phyloP scores from a whole-genome alignment of 2,888 invertebrate genomes.

The Polydesmus complanatus region DNA sequence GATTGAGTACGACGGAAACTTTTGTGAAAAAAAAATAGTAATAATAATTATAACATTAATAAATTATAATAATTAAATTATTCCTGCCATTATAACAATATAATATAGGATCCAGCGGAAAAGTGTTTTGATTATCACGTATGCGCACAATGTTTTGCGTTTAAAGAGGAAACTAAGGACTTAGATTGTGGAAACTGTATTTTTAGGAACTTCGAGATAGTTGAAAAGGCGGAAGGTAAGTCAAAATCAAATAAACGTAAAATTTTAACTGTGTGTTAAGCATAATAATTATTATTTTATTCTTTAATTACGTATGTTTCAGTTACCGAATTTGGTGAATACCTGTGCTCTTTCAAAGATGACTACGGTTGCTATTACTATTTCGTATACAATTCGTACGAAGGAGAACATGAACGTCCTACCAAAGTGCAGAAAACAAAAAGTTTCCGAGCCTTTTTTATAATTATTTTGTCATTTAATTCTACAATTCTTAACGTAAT shows the following conservation, averaged over 20 bases:
- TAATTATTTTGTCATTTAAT: not conserved
- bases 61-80: not conserved
- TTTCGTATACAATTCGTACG: not conserved
- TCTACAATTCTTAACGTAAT: not conserved
- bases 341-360: not conserved
- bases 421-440: too few relatives aligned
- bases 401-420: not conserved
- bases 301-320: too few relatives aligned
- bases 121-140: not conserved
- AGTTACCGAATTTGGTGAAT: too few relatives aligned
- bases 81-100: not conserved
- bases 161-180: not conserved
- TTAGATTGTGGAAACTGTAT: not conserved
- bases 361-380: not conserved
- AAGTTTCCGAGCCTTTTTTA: too few relatives aligned
- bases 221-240: not conserved
- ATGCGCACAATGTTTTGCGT: not conserved
- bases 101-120: not conserved
- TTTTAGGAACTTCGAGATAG: not conserved
- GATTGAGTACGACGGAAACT: not conserved
- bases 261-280: not conserved
- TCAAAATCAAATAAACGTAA: not conserved
- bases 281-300: too few relatives aligned
- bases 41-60: too few relatives aligned
- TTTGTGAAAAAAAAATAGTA: not conserved